Evolutionary conservation across 1,140 invertebrate genomes (phyloP).

Genomic region (Conus ventricosus): DNA sequence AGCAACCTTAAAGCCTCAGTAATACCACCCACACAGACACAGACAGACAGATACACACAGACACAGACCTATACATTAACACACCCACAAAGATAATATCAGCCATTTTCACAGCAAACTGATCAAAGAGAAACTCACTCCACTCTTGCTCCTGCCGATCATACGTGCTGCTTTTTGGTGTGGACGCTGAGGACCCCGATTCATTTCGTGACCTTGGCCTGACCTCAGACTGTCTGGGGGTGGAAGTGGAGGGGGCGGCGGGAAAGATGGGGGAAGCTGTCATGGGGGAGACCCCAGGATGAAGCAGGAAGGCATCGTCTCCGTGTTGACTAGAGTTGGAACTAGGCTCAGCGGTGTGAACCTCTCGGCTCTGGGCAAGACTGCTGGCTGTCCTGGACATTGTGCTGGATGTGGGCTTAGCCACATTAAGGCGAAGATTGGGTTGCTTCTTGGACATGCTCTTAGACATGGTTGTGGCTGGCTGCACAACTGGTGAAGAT

Average conservation of each 20-base stretch:
- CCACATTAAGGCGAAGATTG: constrained; percentile 24
- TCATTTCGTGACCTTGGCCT: constrained; percentile 24
- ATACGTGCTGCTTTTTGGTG: constrained; percentile 16
- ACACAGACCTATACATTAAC: background rate
- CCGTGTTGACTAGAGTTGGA: background rate
- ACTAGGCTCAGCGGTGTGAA: background rate
- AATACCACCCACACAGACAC: too few relatives aligned
- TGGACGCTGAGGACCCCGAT: constrained; percentile 24
- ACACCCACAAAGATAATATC: background rate
- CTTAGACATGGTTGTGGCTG: background rate
- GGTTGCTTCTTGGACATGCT: background rate
- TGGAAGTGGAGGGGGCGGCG: background rate
- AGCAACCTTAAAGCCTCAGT: too few relatives aligned
- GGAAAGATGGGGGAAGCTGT: background rate
- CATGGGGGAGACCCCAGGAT: background rate
- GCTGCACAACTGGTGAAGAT: background rate
- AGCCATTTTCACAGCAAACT: background rate
- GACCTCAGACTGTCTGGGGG: background rate
- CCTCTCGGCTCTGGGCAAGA: background rate
- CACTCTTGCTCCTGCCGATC: constrained; percentile 26
- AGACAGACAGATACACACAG: too few relatives aligned
- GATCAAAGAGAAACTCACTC: constrained; percentile 12
- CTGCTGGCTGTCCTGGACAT: too few relatives aligned
- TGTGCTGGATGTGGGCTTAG: background rate
- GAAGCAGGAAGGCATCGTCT: background rate